These are phyloP conservation scores for Cassiopea andromeda DNA, from an alignment of 30 jellyfish, hydroid and myxozoan genomes.

Conservation along the genomic window DNA sequence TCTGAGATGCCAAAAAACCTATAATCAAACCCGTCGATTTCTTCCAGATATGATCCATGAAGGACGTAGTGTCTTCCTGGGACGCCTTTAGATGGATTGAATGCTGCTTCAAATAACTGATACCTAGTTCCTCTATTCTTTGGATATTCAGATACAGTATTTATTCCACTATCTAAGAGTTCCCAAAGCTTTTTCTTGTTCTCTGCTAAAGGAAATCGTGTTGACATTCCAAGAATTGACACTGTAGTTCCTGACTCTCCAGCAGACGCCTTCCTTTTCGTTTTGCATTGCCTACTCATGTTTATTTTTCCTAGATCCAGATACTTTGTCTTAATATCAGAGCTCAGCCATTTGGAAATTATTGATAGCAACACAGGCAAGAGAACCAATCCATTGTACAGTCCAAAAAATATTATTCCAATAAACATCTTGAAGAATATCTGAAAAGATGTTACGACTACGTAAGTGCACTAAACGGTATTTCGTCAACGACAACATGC, in stretches of 20 bases:
- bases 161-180: slow-evolving; percentile 20
- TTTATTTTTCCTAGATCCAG: background rate
- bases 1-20: slow-evolving; percentile 61
- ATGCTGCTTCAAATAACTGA: background rate
- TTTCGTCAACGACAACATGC: background rate
- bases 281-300: background rate
- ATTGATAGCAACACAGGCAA: slow-evolving; percentile 66
- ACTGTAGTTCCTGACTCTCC: background rate
- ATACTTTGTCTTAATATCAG: background rate
- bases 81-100: slow-evolving; percentile 39
- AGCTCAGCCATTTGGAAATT: background rate
- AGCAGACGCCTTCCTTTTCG: background rate
- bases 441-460: background rate
- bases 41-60: slow-evolving; percentile 58
- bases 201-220: slow-evolving; percentile 54
- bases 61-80: slow-evolving; percentile 56
- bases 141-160: slow-evolving; percentile 54
- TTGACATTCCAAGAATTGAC: slow-evolving; percentile 51
- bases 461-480: background rate
- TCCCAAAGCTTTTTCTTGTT: slow-evolving; percentile 52
- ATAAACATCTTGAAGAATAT: slow-evolving; percentile 72
- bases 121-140: background rate
- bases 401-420: slow-evolving; percentile 66
- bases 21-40: slow-evolving; percentile 44
- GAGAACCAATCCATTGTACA: slow-evolving; percentile 63